A percentile compares a stretch with the other conserved stretches of the same genome.
These are phyloP conservation scores for Ichneumon xanthorius DNA, from an alignment of 2,888 invertebrate genomes.

Conservation along the genomic window DNA sequence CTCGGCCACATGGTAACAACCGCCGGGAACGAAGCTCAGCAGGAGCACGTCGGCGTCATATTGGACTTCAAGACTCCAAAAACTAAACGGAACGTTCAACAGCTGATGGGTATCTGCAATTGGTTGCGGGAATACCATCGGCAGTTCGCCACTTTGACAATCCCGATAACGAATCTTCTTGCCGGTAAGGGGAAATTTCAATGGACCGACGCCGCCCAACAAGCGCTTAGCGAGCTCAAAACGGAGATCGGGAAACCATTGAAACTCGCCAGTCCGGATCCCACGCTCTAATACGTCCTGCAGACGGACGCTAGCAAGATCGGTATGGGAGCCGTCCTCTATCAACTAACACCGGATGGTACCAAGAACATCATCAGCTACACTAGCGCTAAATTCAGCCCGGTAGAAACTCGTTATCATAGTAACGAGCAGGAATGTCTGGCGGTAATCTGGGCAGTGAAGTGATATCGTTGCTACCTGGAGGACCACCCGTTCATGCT, in stretches of 20 bases:
- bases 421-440: not conserved
- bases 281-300: not conserved
- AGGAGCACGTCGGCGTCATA: not conserved
- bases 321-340: slow-evolving; percentile 8
- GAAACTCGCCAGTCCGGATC: slow-evolving; percentile 29
- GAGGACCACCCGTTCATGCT: not conserved
- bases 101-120: slow-evolving; percentile 52
- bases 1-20: not conserved
- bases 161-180: slow-evolving; percentile 38
- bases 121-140: slow-evolving; percentile 50
- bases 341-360: not conserved
- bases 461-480: not conserved
- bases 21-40: not conserved
- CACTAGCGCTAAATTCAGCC: slow-evolving; percentile 40
- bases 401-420: not conserved
- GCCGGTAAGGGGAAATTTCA: not conserved
- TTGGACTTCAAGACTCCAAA: not conserved
- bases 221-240: slow-evolving; percentile 16
- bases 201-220: slow-evolving; percentile 44
- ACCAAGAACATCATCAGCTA: slow-evolving; percentile 37
- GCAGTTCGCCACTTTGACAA: slow-evolving; percentile 2
- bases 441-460: not conserved
- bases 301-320: slow-evolving; percentile 46
- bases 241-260: slow-evolving; percentile 11
- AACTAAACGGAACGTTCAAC: slow-evolving; percentile 2